Base-by-base conservation (phyloP, 2,888 invertebrate species). In the Tipula vernalis region DNA sequence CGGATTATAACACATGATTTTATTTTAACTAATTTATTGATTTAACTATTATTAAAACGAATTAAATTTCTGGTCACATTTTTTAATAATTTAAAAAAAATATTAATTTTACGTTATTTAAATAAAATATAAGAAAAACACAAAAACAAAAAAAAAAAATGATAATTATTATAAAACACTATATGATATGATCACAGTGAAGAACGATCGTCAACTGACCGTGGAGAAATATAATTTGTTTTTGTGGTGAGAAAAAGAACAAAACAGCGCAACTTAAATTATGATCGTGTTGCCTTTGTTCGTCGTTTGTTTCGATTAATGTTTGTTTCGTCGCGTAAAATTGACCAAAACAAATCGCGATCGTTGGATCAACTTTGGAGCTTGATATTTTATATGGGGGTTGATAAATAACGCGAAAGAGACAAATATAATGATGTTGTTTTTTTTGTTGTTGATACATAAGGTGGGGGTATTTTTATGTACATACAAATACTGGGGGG, bases 121-220 rank as follows among this genome's bases (percentile, higher is more conserved):
- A 71, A 28, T 71, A 28, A 10, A 28, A 28, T 57, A 18, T 28
- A 71, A 28, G 3, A 28, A 28, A 71, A 28, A 71, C 18, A 71
- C 18, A 71, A 3, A 10, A 28, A 71, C 18, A 71, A 8, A 71
- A 3, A 10, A 71, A 0, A 71, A 71, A 1, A 71, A 71, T 51
- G n/a, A n/a, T 3, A 71, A 71, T 6, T 71, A 10, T 3, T 28
- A 18, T 57, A 57, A 12, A 44, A 6, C 5, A 71, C 18, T 71
- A 71, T 28, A 71, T 71, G 71, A 71, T 71, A 71, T 71, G 71
- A 28, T 71, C 71, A 71, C 71, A 71, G 6, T 71, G 71, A 84
- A 36, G 84, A 84, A 39, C 84, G 84, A 84, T 84, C 84, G 84
- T 84, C 84, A 84, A 84, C 84, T 84, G 84, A 84, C 84, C 84